Evolutionary conservation across 1,140 invertebrate species (phyloP).

Genomic region (Cotesia glomerata): DNA sequence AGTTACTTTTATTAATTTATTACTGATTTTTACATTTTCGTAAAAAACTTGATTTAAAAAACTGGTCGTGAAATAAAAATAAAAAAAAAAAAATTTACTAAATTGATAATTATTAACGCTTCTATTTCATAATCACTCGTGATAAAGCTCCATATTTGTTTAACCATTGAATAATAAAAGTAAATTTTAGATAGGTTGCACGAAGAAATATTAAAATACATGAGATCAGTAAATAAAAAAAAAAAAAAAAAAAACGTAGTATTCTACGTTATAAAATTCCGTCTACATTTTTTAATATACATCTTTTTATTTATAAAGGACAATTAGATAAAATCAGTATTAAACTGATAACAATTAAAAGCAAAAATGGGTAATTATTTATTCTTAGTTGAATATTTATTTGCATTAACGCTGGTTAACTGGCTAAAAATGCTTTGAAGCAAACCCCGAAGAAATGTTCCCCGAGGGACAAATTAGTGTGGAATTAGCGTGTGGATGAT

Average conservation of each 20-base stretch:
- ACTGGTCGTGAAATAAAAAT: too few species aligned
- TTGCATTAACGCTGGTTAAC: not conserved
- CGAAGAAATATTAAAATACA: not conserved
- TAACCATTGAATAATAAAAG: not conserved
- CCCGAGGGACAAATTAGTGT: not conserved
- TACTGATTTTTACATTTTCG: too few species aligned
- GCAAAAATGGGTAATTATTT: not conserved
- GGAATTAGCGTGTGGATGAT: not conserved
- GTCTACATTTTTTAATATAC: constrained; percentile 32
- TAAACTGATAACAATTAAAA: not conserved
- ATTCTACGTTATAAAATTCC: constrained; percentile 20
- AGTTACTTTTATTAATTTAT: too few species aligned
- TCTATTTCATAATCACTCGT: not conserved
- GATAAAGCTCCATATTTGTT: not conserved
- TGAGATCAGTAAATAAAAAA: not conserved
- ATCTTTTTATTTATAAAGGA: constrained; percentile 1
- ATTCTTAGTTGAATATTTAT: not conserved
- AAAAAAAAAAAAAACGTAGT: constrained; percentile 6
- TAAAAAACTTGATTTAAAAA: too few species aligned
- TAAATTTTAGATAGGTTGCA: not conserved
- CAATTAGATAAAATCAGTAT: not conserved
- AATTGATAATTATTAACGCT: not conserved
- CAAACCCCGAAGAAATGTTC: not conserved
- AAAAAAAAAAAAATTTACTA: too few species aligned
- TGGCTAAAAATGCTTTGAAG: not conserved